Base-by-base conservation (phyloP, 1,140 invertebrate species). In the Magallana gigas region DNA sequence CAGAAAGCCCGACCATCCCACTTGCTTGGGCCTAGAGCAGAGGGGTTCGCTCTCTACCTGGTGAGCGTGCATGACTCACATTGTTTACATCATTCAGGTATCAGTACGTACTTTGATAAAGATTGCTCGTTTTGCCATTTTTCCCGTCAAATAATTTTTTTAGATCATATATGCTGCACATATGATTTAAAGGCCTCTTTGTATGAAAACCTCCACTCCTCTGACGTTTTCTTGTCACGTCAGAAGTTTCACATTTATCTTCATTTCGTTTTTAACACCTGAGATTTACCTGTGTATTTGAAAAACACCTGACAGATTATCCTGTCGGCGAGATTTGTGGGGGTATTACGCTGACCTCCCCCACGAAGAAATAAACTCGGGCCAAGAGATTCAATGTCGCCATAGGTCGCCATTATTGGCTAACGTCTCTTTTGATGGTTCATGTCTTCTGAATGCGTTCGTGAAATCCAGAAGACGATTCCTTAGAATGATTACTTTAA, bases 301-400 rank as follows among this genome's bases (percentile, higher is more conserved):
- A 76, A 36, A 48, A 76, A 76, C 68, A 76, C 68, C 68, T 76
- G 68, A 76, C 68, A 76, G 68, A 76, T 76, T 76, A 76, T 76
- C 68, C 68, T 36, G 68, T 29, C 68, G 68, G 68, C 23, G 7
- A 29, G 68, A 76, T 76, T 76, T 76, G 23, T 36, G 23, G 23
- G 23, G 68, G 68, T 76, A 18, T 76, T 76, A 76, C 18, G 36
- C 11, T 29, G 68, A 76, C 23, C 68, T 76, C 68, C 68, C 68
- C 68, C 68, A 76, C 68, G 68, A 76, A 76, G 68, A 76, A 36
- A 36, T 76, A 76, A 76, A 76, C 68, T 23, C 68, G 14, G 23
- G 23, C 68, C 68, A 12, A 36, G 68, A 76, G 68, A 76, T 76
- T 76, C 68, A 18, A 8, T 23, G 68, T 76, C 68, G 68, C 68